Conservation (phyloP, 2,797 vertebrate species). For the Otus scops region DNA sequence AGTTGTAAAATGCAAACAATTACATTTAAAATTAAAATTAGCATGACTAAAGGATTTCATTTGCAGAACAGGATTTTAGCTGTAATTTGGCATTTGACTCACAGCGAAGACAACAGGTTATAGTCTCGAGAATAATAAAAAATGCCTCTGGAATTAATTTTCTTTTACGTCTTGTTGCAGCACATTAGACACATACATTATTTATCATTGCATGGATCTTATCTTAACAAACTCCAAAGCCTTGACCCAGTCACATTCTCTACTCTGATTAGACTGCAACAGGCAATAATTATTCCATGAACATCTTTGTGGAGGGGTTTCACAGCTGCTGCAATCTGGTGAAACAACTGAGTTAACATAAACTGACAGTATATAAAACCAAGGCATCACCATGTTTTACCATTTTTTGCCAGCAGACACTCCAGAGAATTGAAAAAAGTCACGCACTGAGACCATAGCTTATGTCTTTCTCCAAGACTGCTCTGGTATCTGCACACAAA, state of each 20-base stretch:
- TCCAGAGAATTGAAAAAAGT: neutral
- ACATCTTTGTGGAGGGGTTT: neutral
- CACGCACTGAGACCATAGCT: neutral
- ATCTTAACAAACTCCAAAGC: conserved; percentile 22
- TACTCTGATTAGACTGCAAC: neutral
- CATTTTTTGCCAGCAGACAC: neutral
- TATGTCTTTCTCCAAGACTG: neutral
- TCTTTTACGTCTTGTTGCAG: conserved; percentile 32
- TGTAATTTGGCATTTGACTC: conserved; percentile 45
- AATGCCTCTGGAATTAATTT: conserved; percentile 54
- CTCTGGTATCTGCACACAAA: neutral
- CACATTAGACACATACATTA: conserved; percentile 39
- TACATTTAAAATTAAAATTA: conserved; percentile 62
- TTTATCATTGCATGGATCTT: conserved; percentile 30
- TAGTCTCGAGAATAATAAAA: conserved; percentile 47
- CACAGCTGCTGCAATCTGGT: neutral
- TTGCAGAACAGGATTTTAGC: conserved; percentile 41
- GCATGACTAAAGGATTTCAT: conserved; percentile 50
- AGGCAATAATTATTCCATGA: conserved; percentile 29
- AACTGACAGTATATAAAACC: conserved; percentile 4
- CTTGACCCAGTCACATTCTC: neutral
- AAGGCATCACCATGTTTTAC: neutral
- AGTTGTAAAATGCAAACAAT: conserved; percentile 46
- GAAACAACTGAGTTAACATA: neutral
- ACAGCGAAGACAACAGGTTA: conserved; percentile 20